Percentiles rank a stretch among this genome's conserved stretches.
Conservation (phyloP, 2,113 vertebrate species). For the Camelus dromedarius region DNA sequence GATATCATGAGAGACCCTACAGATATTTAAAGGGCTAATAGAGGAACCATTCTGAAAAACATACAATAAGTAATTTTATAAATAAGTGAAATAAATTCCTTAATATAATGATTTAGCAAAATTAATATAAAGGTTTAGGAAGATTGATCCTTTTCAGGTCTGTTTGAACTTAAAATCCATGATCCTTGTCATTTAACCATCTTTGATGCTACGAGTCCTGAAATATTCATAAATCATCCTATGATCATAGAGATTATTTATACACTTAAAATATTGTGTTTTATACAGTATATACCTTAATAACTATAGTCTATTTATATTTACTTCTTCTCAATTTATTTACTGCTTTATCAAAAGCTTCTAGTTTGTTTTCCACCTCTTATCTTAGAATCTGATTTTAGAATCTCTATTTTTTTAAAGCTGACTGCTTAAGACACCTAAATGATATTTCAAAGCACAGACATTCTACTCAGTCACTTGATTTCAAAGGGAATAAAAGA, state of each 20-base stretch:
- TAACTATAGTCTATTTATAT: neutral
- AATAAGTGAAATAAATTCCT: neutral
- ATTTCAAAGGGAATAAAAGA: neutral
- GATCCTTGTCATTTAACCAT: neutral
- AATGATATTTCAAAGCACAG: neutral
- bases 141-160: neutral
- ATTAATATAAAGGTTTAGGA: neutral
- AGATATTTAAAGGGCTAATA: neutral
- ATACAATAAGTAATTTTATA: neutral
- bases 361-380: neutral
- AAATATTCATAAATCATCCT: neutral
- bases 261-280: neutral
- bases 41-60: neutral
- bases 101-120: neutral
- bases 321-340: neutral
- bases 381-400: neutral
- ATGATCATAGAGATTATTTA: neutral
- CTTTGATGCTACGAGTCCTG: neutral
- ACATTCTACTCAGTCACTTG: neutral
- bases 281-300: neutral
- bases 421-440: neutral
- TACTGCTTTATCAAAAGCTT: neutral
- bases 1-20: neutral
- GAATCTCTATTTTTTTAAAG: conserved; percentile 6
- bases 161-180: neutral